Percentiles rank a stretch among this genome's conserved stretches.
These are phyloP conservation scores for Gulo gulo DNA, from an alignment of 2,113 vertebrate species.

Conservation along the genomic window DNA sequence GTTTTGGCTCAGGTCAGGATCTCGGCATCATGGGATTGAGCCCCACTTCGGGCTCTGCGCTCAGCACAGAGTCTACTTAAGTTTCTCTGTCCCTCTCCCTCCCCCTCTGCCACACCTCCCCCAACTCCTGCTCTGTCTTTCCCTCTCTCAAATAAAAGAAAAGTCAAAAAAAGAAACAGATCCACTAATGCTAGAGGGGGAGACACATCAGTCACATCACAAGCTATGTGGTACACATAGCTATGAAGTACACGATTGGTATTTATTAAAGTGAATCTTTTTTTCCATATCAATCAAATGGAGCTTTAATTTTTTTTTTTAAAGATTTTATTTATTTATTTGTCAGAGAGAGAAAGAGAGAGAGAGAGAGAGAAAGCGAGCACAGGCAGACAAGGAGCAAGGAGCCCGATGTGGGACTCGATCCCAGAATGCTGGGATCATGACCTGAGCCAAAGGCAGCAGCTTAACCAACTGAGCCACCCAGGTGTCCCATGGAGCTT, in stretches of 20 bases:
- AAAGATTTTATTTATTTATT: no score
- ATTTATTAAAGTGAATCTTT: not conserved
- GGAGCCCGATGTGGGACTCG: no score
- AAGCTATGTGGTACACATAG: not conserved
- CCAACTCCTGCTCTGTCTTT: not conserved
- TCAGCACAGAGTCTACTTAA: not conserved
- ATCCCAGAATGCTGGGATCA: no score
- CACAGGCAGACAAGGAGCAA: no score
- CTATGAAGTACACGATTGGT: not conserved
- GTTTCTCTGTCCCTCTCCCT: not conserved
- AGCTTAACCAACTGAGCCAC: no score
- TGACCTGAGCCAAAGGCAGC: no score
- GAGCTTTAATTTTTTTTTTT: not conserved
- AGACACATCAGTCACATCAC: not conserved
- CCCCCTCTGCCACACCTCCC: no score
- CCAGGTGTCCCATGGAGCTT: no score
- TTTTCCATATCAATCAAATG: not conserved
- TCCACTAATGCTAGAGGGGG: no score
- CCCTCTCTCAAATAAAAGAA: not conserved
- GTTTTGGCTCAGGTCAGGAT: not conserved
- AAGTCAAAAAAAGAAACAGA: not conserved
- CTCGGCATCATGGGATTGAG: not conserved
- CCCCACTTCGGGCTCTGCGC: not conserved
- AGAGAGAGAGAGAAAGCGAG: no score
- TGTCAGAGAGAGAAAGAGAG: no score